These are phyloP conservation scores for Muscina levida DNA, from an alignment of 2,888 invertebrate genomes.

Conservation along the genomic window DNA sequence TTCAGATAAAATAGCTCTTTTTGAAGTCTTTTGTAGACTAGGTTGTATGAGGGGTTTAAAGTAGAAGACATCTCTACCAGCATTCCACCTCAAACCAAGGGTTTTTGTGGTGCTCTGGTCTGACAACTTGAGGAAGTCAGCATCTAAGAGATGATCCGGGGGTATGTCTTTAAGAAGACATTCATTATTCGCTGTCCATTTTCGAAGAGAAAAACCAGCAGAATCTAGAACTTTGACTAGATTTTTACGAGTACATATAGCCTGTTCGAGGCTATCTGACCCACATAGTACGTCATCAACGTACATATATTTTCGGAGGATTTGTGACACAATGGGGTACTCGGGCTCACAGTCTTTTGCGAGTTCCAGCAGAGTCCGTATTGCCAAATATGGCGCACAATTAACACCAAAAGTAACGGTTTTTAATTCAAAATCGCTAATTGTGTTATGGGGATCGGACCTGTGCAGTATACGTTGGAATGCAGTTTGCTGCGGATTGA, in stretches of 20 bases:
- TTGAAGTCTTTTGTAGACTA: background rate
- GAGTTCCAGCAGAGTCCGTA: slow-evolving; percentile 47
- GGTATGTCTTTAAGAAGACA: background rate
- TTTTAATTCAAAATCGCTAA: slow-evolving; percentile 7
- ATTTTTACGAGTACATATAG: too few relatives aligned
- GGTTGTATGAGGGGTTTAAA: background rate
- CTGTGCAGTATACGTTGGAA: slow-evolving; percentile 39
- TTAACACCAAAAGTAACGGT: too few relatives aligned
- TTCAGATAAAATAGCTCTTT: slow-evolving; percentile 6
- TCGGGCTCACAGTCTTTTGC: slow-evolving; percentile 28
- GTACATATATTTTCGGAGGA: too few relatives aligned
- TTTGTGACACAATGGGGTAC: slow-evolving; percentile 4
- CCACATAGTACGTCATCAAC: too few relatives aligned
- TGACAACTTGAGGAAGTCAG: background rate
- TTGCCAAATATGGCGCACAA: too few relatives aligned
- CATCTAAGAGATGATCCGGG: slow-evolving; percentile 28
- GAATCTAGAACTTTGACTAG: too few relatives aligned
- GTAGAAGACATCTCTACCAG: background rate
- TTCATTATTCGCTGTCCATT: too few relatives aligned
- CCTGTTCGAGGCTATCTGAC: too few relatives aligned
- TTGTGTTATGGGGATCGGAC: background rate
- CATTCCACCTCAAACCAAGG: slow-evolving; percentile 16
- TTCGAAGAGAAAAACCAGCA: too few relatives aligned
- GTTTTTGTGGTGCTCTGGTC: background rate
- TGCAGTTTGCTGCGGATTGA: background rate